phyloP scores from a whole-genome alignment of 2,113 vertebrate genomes.

The Psittacula cyanocephala region DNA sequence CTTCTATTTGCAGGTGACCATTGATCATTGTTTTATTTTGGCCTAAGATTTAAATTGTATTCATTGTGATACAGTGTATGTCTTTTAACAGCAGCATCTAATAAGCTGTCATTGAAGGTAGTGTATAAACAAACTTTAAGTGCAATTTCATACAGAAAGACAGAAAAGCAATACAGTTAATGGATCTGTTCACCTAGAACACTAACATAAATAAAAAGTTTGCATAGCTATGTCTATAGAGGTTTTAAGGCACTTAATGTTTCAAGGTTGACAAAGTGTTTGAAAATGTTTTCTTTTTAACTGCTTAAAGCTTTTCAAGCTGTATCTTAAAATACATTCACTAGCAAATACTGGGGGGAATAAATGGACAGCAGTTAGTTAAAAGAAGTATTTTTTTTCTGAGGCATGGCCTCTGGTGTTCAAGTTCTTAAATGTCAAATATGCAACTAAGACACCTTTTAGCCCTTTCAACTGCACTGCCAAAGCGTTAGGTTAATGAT shows the following conservation, averaged over 20 bases:
- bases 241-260: constrained; percentile 93
- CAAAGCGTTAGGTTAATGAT: neutral
- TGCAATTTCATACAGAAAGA: constrained; percentile 73
- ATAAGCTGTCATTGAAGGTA: constrained; percentile 73
- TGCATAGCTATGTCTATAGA: constrained; percentile 98
- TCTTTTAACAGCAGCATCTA: constrained; percentile 75
- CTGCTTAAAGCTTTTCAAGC: constrained; percentile 75
- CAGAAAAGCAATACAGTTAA: constrained; percentile 73
- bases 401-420: constrained; percentile 45
- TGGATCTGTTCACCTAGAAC: constrained; percentile 69
- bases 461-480: constrained; percentile 54
- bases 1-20: constrained; percentile 88
- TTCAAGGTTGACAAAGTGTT: constrained; percentile 73
- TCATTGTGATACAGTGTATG: constrained; percentile 74
- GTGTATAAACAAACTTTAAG: constrained; percentile 68
- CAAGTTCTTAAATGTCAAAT: constrained; percentile 56
- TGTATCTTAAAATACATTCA: constrained; percentile 66
- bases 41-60: constrained; percentile 61
- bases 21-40: constrained; percentile 82
- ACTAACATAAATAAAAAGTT: constrained; percentile 84
- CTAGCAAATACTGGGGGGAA: constrained; percentile 60
- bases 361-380: constrained; percentile 60
- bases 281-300: constrained; percentile 64
- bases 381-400: constrained; percentile 22
- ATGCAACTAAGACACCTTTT: constrained; percentile 43